phyloP scores from a whole-genome alignment of 2,888 invertebrate genomes.

The Leptinotarsa haldemani region DNA sequence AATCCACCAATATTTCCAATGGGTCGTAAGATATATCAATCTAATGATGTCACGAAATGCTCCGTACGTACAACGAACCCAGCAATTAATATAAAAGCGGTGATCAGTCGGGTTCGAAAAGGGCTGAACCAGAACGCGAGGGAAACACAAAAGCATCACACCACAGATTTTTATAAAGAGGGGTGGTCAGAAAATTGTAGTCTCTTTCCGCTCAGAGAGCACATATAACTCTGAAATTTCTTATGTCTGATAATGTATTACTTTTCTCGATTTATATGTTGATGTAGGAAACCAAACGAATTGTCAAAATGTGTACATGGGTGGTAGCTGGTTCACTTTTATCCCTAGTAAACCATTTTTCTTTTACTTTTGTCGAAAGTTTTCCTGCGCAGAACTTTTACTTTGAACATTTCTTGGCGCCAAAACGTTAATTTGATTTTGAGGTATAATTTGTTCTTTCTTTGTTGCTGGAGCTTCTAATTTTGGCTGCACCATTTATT shows the following conservation, averaged over 20 bases:
- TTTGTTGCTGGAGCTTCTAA: too few relatives aligned
- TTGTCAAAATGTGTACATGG: not conserved
- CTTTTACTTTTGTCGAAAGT: too few relatives aligned
- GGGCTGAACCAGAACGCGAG: constrained; percentile 2
- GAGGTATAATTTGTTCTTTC: too few relatives aligned
- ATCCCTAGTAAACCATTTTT: too few relatives aligned
- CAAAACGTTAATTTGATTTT: too few relatives aligned
- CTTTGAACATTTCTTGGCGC: too few relatives aligned
- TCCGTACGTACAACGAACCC: not conserved
- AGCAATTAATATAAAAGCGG: constrained; percentile 13
- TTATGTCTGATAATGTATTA: not conserved
- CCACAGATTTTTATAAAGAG: constrained; percentile 34
- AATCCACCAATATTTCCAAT: too few relatives aligned
- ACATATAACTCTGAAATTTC: not conserved
- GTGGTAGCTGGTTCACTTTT: too few relatives aligned
- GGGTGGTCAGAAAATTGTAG: constrained; percentile 16
- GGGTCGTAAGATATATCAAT: not conserved
- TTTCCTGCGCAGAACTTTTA: too few relatives aligned
- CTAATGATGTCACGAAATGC: not conserved
- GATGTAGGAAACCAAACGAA: not conserved
- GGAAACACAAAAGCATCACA: constrained; percentile 39
- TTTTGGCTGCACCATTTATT: too few relatives aligned
- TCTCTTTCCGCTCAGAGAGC: not conserved
- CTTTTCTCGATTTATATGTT: not conserved
- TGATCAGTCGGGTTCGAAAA: constrained; percentile 21